Conservation (phyloP, 2,797 vertebrate genomes). For the Percopsis omiscomaycus region DNA sequence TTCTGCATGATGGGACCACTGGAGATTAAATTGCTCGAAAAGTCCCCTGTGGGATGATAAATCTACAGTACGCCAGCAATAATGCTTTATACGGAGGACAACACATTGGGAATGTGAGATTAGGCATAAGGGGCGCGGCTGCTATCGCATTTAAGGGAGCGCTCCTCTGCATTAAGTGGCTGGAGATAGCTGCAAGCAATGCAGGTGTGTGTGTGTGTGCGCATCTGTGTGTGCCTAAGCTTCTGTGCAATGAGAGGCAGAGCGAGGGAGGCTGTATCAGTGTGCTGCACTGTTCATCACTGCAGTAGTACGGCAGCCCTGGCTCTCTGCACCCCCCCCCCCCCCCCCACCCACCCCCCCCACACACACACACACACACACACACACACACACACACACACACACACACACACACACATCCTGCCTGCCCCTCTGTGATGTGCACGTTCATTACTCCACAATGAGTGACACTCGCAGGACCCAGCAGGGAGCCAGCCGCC, state of each 20-base stretch:
- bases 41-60: constrained; percentile 58
- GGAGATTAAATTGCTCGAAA: constrained; percentile 61
- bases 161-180: constrained; percentile 74
- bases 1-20: constrained; percentile 46
- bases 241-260: constrained; percentile 59
- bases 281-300: constrained; percentile 76
- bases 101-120: constrained; percentile 68
- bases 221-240: constrained; percentile 62
- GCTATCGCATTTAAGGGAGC: constrained; percentile 66
- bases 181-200: constrained; percentile 77
- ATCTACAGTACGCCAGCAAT: constrained; percentile 64
- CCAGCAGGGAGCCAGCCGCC: constrained; percentile 53
- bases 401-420: neutral
- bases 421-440: neutral
- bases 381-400: neutral
- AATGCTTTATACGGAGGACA: constrained; percentile 59
- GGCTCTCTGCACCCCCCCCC: constrained; percentile 61
- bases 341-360: constrained; percentile 58
- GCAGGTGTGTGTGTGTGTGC: constrained; percentile 73
- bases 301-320: constrained; percentile 71
- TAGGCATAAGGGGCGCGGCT: constrained; percentile 65
- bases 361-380: neutral
- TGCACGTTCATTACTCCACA: constrained; percentile 55
- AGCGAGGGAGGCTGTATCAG: constrained; percentile 56
- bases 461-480: constrained; percentile 55